phyloP scores from a whole-genome alignment of 2,113 vertebrate genomes.

The Tautogolabrus adspersus region DNA sequence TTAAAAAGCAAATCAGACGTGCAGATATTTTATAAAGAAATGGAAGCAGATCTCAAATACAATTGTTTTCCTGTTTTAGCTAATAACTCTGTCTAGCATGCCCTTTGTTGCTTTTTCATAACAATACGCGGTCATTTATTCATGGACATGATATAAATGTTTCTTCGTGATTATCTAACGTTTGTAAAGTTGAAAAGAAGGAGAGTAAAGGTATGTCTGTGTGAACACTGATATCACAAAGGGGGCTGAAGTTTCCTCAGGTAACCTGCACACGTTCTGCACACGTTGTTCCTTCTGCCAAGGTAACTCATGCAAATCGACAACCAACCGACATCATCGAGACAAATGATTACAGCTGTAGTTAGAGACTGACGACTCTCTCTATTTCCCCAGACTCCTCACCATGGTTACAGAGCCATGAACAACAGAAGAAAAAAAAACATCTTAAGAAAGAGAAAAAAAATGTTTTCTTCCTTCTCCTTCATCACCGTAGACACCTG shows the following conservation, averaged over 20 bases:
- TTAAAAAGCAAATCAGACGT: too few species aligned
- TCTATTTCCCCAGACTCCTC: constrained; percentile 17
- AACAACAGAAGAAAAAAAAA: constrained; percentile 15
- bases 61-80: too few species aligned
- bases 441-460: constrained; percentile 5
- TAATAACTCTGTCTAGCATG: too few species aligned
- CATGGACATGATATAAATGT: constrained; percentile 23
- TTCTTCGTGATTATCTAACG: constrained; percentile 37
- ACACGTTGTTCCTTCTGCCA: constrained; percentile 60
- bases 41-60: too few species aligned
- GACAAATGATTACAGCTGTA: constrained; percentile 53
- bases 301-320: constrained; percentile 48
- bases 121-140: constrained; percentile 20
- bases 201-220: constrained; percentile 33
- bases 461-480: constrained; percentile 56
- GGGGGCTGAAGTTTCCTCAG: constrained; percentile 32
- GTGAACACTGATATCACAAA: constrained; percentile 32
- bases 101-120: constrained; percentile 24
- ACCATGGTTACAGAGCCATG: constrained; percentile 48
- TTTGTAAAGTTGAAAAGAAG: constrained; percentile 29
- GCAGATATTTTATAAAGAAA: too few species aligned
- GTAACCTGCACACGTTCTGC: constrained; percentile 43
- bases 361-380: constrained; percentile 43
- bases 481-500: constrained; percentile 51
- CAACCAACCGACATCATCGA: constrained; percentile 37